Percentiles rank a stretch among this genome's conserved stretches.
These are phyloP conservation scores for Proterorhinus semilunaris DNA, from an alignment of 2,113 vertebrate species.

Conservation along the genomic window DNA sequence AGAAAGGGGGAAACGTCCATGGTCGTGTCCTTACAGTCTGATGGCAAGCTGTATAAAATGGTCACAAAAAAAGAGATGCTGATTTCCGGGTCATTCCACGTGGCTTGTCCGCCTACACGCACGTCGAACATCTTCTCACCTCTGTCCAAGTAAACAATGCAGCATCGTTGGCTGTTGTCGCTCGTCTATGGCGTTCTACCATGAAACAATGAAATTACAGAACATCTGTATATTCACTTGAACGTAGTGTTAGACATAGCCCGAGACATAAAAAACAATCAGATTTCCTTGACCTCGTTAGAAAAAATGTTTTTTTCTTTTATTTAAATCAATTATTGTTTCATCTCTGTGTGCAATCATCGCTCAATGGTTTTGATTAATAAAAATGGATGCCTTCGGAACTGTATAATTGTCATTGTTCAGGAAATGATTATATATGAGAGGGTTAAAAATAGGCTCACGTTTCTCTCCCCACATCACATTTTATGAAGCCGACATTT, in stretches of 20 bases:
- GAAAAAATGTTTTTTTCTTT: background rate
- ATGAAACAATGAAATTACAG: background rate
- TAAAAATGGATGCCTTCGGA: constrained; percentile 3
- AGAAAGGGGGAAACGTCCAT: background rate
- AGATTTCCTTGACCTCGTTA: constrained; percentile 13
- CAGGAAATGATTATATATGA: constrained; percentile 19
- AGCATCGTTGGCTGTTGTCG: constrained; percentile 41
- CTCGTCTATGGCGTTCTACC: background rate
- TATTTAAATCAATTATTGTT: background rate
- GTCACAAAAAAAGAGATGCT: background rate
- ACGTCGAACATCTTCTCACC: constrained; percentile 15
- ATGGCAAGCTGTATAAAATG: background rate
- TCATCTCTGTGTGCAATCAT: background rate
- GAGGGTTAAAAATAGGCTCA: constrained; percentile 48
- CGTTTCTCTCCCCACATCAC: constrained; percentile 37
- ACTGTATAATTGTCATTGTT: background rate
- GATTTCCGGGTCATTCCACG: constrained; percentile 52
- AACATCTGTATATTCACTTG: background rate
- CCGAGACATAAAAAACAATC: background rate
- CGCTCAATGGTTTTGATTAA: background rate
- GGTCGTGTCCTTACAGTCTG: background rate
- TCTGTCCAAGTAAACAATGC: constrained; percentile 52
- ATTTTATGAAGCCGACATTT: constrained; percentile 31
- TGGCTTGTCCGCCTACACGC: constrained; percentile 52
- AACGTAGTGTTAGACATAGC: no score